These are phyloP conservation scores for Mixornis gularis DNA, from an alignment of 2,113 vertebrate species.

Conservation along the genomic window DNA sequence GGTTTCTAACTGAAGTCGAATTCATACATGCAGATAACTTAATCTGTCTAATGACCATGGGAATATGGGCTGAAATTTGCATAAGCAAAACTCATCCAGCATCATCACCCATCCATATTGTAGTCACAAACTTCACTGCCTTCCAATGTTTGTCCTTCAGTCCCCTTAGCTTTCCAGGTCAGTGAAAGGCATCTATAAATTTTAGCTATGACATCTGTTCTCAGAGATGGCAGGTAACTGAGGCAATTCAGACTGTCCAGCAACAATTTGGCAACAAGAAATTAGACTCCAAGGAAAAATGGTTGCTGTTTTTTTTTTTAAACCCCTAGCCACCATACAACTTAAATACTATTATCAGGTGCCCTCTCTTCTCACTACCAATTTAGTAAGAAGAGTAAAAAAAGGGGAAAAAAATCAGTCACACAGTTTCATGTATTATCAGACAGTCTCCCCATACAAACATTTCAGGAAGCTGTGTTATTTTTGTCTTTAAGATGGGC, in stretches of 20 bases:
- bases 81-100: background rate
- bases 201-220: background rate
- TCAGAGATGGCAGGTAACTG: background rate
- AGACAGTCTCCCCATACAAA: background rate
- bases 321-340: background rate
- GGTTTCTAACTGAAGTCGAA: background rate
- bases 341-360: background rate
- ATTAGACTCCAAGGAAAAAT: background rate
- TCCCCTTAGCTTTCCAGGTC: background rate
- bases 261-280: background rate
- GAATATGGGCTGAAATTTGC: background rate
- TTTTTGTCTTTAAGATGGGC: background rate
- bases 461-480: background rate
- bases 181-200: fast-evolving
- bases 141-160: background rate
- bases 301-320: background rate
- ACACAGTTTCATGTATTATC: background rate
- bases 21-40: background rate
- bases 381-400: background rate
- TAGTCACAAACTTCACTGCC: background rate
- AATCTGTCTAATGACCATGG: background rate
- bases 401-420: background rate
- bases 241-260: background rate
- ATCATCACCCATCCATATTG: background rate
- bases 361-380: background rate